Base-by-base conservation (phyloP, 1,140 invertebrate genomes). In the Nomia melanderi region DNA sequence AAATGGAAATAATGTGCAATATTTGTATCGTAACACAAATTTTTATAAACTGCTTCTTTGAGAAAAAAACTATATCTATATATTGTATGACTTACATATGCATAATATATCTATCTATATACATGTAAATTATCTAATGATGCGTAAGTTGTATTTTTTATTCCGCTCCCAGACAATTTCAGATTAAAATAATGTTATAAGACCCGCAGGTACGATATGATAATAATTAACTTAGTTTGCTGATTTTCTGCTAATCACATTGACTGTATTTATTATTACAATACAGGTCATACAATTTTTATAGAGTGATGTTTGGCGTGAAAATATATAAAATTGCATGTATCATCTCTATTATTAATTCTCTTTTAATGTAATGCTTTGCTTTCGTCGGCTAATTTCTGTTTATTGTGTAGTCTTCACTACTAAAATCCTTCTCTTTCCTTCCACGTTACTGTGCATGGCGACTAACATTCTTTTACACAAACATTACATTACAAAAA, bases 1-100 rank as follows among this genome's bases (percentile, higher is more conserved):
- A n/a, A n/a, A n/a, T n/a, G n/a, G 29, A 81, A 84, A 74, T 44
- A 36, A 87, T 86, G 87, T 90, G 87, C 88, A 89, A 90, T 90
- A 88, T 87, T 90, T 90, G 77, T 88, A 87, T 78, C 70, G 72
- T 67, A 79, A 76, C 78, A 84, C 54, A 74, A n/a, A 78, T 87
- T 90, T 90, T 90, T 87, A 86, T 77, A 69, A 83, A 70, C 66
- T 75, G 77, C 81, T 88, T 88, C 84, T 79, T 80, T 78, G 29
- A 78, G 80, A 65, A 75, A 69, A 88, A 67, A 78, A 74, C 79
- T 90, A 87, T 87, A 82, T 86, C 87, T 83, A 86, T 60, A 84
- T 82, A 85, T 86, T 90, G 88, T 90, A 89, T 79, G 41, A 79
- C 79, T 78, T 73, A 80, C 81, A 71, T 85, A 85, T 86, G 72